Evolutionary conservation across 1,140 invertebrate genomes (phyloP).

Genomic region (Drosophila leontia): DNA sequence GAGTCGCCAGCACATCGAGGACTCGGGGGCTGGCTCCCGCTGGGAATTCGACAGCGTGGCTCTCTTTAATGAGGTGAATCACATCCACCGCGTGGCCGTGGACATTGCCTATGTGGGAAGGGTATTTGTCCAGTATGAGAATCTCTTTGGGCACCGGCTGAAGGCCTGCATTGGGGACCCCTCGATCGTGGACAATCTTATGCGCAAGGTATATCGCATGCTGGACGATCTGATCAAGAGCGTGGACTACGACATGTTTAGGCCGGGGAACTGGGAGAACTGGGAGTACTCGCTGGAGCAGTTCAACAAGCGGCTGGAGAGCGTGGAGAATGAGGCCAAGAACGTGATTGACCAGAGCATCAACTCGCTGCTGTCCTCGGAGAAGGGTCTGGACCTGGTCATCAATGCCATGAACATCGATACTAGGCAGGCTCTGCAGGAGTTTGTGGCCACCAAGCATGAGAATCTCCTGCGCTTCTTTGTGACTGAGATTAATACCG

Average conservation of each 20-base stretch:
- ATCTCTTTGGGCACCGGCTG: constrained; percentile 94
- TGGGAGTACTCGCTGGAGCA: constrained; percentile 92
- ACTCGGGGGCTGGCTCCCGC: constrained; percentile 91
- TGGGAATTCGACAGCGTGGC: constrained; percentile 95
- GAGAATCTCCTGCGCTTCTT: constrained; percentile 94
- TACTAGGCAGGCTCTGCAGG: constrained; percentile 89
- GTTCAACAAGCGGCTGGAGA: constrained; percentile 90
- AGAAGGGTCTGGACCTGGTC: constrained; percentile 92
- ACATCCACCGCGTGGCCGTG: constrained; percentile 91
- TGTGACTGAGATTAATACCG: constrained; percentile 90
- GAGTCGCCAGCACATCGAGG: constrained; percentile 92
- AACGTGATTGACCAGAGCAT: constrained; percentile 95
- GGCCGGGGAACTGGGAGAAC: constrained; percentile 90
- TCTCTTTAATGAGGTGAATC: constrained; percentile 93
- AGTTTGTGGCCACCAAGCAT: constrained; percentile 92
- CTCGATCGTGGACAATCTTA: constrained; percentile 92
- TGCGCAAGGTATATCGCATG: constrained; percentile 86
- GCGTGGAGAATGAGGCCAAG: constrained; percentile 92
- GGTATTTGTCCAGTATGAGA: constrained; percentile 93
- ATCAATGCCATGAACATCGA: constrained; percentile 92
- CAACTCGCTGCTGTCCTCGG: constrained; percentile 90
- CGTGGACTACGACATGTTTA: constrained; percentile 93
- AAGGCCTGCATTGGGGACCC: constrained; percentile 94
- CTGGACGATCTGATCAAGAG: constrained; percentile 91
- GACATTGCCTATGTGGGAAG: constrained; percentile 91